A percentile compares a stretch with the other conserved stretches of the same genome.
Conservation (phyloP, 2,888 invertebrate species). For the Plebejus argus region DNA sequence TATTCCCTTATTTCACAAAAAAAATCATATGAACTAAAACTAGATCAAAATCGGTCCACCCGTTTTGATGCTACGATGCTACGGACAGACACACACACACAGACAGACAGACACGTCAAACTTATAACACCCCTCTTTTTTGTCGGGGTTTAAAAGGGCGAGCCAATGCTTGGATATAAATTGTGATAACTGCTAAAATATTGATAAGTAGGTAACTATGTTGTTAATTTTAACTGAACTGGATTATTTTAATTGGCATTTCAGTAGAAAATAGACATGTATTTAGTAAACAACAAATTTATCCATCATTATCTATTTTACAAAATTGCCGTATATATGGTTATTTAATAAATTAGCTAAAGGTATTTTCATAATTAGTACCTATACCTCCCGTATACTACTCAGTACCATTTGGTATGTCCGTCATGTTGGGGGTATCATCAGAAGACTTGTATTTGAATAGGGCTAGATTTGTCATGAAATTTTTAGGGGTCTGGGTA, state of each 20-base stretch:
- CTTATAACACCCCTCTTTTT: too few relatives aligned
- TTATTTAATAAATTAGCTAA: neutral
- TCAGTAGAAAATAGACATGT: neutral
- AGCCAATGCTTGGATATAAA: neutral
- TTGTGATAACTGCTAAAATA: neutral
- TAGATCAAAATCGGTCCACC: too few relatives aligned
- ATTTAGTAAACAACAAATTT: conserved; percentile 16
- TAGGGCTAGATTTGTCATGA: conserved; percentile 68
- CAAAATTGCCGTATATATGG: neutral
- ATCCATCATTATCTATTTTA: conserved; percentile 4
- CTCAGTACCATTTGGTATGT: neutral
- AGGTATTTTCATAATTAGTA: neutral
- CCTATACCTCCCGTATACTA: neutral
- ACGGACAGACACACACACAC: too few relatives aligned
- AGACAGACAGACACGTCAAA: too few relatives aligned
- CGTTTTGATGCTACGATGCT: too few relatives aligned
- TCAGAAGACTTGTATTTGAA: conserved; percentile 61
- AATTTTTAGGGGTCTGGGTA: conserved; percentile 66
- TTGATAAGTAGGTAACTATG: too few relatives aligned
- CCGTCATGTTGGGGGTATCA: conserved; percentile 41
- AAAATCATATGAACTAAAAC: too few relatives aligned
- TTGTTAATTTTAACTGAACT: neutral
- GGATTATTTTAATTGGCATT: neutral
- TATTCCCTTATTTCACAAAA: too few relatives aligned
- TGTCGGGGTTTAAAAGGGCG: too few relatives aligned